These are phyloP conservation scores for Stichopus chloronotus DNA, from an alignment of 35 echinoderm and acorn worm genomes.

Conservation along the genomic window DNA sequence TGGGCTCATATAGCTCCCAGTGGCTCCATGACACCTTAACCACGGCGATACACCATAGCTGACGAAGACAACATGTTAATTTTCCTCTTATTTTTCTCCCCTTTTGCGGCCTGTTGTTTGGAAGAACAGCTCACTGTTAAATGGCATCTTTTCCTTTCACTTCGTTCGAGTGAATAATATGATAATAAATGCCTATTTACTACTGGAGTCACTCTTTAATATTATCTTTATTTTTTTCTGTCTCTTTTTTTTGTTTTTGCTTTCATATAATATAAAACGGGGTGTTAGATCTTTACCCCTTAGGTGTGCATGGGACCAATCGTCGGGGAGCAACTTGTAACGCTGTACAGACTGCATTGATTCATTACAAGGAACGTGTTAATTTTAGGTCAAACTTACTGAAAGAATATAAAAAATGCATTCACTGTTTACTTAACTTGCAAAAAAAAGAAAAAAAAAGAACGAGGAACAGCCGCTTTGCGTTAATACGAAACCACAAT, in stretches of 20 bases:
- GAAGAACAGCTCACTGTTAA: no score
- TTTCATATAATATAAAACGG: neutral
- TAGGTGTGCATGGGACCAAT: conserved; percentile 15
- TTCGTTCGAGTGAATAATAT: neutral
- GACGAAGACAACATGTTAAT: no score
- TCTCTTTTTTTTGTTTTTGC: neutral
- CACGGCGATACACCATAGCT: no score
- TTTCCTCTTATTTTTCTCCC: no score
- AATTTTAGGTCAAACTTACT: conserved; percentile 45
- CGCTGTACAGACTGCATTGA: neutral
- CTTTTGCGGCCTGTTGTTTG: no score
- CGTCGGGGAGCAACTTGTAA: neutral
- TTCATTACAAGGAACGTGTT: conserved; percentile 3
- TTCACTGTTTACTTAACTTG: neutral
- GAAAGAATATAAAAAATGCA: neutral
- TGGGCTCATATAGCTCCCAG: no score
- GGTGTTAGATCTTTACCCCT: conserved; percentile 13
- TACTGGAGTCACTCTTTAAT: neutral
- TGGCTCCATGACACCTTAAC: no score
- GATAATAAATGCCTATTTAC: neutral
- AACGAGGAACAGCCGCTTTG: neutral
- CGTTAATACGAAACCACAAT: neutral
- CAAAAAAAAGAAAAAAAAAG: neutral
- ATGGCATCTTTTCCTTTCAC: neutral
- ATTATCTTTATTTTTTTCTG: neutral